Base-by-base conservation (phyloP, 2,797 vertebrate genomes). In the Poeciliopsis paucimaculata region DNA sequence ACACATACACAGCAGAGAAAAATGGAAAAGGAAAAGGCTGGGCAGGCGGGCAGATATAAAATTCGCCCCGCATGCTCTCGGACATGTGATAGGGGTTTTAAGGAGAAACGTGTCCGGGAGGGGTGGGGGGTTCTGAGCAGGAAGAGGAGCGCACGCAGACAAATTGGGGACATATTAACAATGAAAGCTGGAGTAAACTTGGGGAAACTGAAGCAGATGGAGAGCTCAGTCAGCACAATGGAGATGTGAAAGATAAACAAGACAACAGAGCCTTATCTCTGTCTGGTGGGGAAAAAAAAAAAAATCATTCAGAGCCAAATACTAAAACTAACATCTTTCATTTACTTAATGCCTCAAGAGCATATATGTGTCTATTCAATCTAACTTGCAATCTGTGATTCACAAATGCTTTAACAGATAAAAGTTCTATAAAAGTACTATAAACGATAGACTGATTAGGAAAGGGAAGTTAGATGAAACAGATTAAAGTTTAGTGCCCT, bases 51-150 rank as follows among this genome's bases (percentile, higher is more conserved):
- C 73, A 53, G 68, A 89, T 81, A 75, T 88, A 77, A 88, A 85
- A 92, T 88, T 79, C 28, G n/a, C 77, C 80, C 84, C 23, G 77
- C 88, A 85, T 87, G 87, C 88, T 90, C 79, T 84, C 79, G 85
- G 82, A 85, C 89, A 90, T 90, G 91, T 92, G 90, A 93, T 72
- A 10, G 68, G 51, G 80, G 75, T 80, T 89, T 70, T 87, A 73
- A 75, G 83, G 74, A 77, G 83, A 77, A 79, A 77, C 28, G 15
- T 51, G 81, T 76, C 13, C 23, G 74, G 77, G 85, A 83, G 88
- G 39, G 88, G n/a, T n/a, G 86, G 84, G 73, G 77, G 83, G 66
- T 72, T 66, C 73, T 46, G 73, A 75, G 79, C 80, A 76, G 47
- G 72, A 75, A 83, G 66, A 51, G 47, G 43, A 64, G 75, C n/a